Evolutionary conservation across 2,113 vertebrate genomes (phyloP).

Genomic region (Nannobrachium achirus): DNA sequence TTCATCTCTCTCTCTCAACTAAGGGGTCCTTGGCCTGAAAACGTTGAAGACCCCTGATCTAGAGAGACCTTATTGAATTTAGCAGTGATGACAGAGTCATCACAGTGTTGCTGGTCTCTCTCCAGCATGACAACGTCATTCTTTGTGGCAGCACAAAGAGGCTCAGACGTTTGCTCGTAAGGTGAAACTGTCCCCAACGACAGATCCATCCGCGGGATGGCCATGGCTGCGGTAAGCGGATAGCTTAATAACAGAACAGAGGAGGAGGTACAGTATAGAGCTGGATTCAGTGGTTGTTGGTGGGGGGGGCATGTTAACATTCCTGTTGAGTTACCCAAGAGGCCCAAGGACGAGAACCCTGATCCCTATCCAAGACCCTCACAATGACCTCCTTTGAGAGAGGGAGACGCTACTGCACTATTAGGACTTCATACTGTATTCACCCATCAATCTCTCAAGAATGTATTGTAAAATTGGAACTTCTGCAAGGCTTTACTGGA

Average conservation of each 20-base stretch:
- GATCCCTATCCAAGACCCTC: constrained; percentile 24
- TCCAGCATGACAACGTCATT: neutral
- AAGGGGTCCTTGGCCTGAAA: no score
- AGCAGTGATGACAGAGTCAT: neutral
- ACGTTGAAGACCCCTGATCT: no score
- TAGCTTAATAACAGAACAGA: constrained; percentile 33
- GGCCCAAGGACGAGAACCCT: constrained; percentile 15
- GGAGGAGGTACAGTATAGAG: constrained; percentile 7
- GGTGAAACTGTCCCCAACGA: neutral
- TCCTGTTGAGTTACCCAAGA: constrained; percentile 57
- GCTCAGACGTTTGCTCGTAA: constrained; percentile 16
- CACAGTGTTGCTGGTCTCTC: neutral
- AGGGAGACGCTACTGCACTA: no score
- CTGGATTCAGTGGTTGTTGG: neutral
- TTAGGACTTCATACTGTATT: no score
- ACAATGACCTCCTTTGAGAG: constrained; percentile 49
- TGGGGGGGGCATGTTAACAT: constrained; percentile 32
- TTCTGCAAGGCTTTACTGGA: no score
- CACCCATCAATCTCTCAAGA: no score
- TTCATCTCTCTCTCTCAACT: no score
- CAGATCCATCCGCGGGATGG: constrained; percentile 28
- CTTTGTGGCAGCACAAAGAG: constrained; percentile 29
- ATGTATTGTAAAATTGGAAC: no score
- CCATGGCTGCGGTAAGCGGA: constrained; percentile 27
- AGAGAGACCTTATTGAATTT: no score